Conservation (phyloP, 1,140 invertebrate species). For the Drosophila serrata region DNA sequence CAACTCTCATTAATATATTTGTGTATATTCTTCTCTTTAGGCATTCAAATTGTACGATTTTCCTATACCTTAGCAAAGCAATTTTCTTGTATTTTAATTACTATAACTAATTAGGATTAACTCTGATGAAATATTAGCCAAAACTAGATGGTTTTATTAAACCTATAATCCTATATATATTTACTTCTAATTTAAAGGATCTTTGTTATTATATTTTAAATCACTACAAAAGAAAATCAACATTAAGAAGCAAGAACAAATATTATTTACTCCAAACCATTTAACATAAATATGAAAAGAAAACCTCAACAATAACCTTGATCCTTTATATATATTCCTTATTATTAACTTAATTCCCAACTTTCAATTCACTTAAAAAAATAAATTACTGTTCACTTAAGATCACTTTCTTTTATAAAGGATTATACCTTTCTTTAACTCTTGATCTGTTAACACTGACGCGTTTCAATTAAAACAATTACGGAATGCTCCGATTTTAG, state of each 20-base stretch:
- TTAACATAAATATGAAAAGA: not conserved
- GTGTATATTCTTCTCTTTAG: not conserved
- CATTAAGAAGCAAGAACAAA: not conserved
- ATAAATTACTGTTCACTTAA: not conserved
- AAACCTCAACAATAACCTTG: not conserved
- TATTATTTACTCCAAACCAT: not conserved
- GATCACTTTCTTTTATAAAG: slow-evolving; percentile 7
- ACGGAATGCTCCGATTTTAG: not conserved
- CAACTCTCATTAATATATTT: not conserved
- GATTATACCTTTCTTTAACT: slow-evolving; percentile 20
- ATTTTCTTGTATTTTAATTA: not conserved
- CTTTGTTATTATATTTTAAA: not conserved
- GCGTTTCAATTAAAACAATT: not conserved
- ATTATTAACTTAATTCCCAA: not conserved
- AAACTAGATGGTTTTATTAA: not conserved
- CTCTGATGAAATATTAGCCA: not conserved
- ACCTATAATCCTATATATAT: not conserved
- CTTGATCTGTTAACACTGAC: slow-evolving; percentile 2
- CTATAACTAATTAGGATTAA: not conserved
- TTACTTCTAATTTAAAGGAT: not conserved
- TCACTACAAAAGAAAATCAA: not conserved
- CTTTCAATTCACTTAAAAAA: slow-evolving; percentile 6
- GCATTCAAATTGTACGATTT: too few relatives aligned
- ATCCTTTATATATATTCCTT: not conserved
- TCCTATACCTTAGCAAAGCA: not conserved